Evolutionary conservation across 1,140 invertebrate species (phyloP).

Genomic region (Cyclina sinensis): DNA sequence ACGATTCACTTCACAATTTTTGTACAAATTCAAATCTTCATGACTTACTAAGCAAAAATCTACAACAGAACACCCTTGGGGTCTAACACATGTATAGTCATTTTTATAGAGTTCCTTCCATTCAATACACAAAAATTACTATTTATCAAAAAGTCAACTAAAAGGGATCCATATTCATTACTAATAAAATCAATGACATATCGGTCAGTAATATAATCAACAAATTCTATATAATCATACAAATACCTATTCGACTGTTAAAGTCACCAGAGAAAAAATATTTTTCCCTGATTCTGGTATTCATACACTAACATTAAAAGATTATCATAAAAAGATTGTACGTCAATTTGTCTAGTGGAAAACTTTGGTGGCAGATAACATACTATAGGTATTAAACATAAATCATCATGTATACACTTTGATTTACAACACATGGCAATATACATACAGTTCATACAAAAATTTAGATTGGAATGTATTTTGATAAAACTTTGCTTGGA

Average conservation of each 20-base stretch:
- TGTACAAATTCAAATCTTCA: not conserved
- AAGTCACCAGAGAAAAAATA: constrained; percentile 53
- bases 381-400: constrained; percentile 25
- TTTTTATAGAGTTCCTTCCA: not conserved
- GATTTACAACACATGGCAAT: too few species aligned
- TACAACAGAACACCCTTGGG: too few species aligned
- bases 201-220: constrained; percentile 29
- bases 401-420: constrained; percentile 5
- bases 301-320: constrained; percentile 8
- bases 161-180: constrained; percentile 52
- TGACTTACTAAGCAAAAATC: constrained; percentile 44
- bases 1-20: not conserved
- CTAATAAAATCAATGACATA: constrained; percentile 34
- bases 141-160: constrained; percentile 46
- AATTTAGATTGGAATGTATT: too few species aligned
- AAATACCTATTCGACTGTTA: constrained; percentile 40
- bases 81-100: constrained; percentile 49
- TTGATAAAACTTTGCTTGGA: too few species aligned
- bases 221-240: constrained; percentile 39
- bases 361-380: too few species aligned
- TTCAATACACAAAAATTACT: constrained; percentile 60
- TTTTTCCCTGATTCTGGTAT: constrained; percentile 13
- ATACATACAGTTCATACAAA: too few species aligned
- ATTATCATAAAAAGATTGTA: constrained; percentile 10
- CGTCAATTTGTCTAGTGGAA: constrained; percentile 36